Evolutionary conservation across 1,140 invertebrate genomes (phyloP), one percentile per base, ranked within the genome.

Genomic region (Aphelenchoides besseyi): DNA sequence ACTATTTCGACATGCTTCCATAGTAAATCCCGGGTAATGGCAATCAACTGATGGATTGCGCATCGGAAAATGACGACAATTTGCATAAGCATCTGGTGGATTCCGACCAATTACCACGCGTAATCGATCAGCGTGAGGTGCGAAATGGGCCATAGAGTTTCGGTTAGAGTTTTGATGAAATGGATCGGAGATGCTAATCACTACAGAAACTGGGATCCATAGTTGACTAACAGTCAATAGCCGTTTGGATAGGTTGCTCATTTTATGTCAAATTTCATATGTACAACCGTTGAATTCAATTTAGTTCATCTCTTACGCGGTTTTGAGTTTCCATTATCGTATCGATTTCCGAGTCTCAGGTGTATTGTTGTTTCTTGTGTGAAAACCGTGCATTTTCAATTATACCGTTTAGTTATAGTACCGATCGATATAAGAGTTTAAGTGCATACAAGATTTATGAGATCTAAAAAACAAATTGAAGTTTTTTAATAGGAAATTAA

Each of bases 21-120:
- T 30, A 8, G 55, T 71, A 53, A 77, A 75, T 63, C 74, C 74
- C 33, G 75, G 74, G 48, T 78, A 75, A 0, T 61, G 75, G 32
- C 74, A 75, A 32, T 73, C 68, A 48, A 75, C 26, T 29, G 18
- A 72, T 26, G 74, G 74, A 26, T 1, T 66, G 1, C 78, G 32
- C 30, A 54, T 77, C 12, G 74, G 74, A 36, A 75, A 75, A 5
- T 59, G 30, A 3, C 57, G 54, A 48, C 74, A 75, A 1, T 23
- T 63, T n/a, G n/a, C 37, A 63, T 61, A 75, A 3, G 74, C 74
- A 66, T 75, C 74, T 30, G 74, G 74, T 0, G 74, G 74, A 74
- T 78, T 75, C 23, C 48, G 52, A 18, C 74, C 74, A 36, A 75
- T 57, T 1, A 73, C 62, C 12, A 73, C 57, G 23, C 72, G 72